A percentile compares a stretch with the other conserved stretches of the same genome.
Conservation (phyloP, 2,888 invertebrate genomes). For the Cheiracanthium punctorium region DNA sequence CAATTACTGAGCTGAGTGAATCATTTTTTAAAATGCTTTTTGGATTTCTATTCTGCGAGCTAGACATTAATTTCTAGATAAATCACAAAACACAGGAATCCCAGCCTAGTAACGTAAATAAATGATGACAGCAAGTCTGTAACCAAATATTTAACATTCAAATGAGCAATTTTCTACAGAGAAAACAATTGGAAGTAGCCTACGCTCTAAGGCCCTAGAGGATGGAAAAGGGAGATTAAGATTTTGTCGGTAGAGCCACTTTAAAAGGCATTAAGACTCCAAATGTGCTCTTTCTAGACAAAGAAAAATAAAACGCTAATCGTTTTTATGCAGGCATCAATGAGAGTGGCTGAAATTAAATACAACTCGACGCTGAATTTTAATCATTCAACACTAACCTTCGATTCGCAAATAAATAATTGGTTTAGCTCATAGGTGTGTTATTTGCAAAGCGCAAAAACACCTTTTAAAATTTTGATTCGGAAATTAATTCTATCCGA, state of each 20-base stretch:
- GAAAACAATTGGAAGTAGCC: slow-evolving; percentile 35
- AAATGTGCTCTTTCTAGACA: background rate
- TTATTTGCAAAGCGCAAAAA: slow-evolving; percentile 63
- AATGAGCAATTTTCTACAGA: slow-evolving; percentile 65
- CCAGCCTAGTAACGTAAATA: slow-evolving; percentile 47
- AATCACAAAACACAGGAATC: slow-evolving; percentile 29
- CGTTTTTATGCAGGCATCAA: slow-evolving; percentile 55
- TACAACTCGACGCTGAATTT: slow-evolving; percentile 58
- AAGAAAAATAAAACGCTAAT: slow-evolving; percentile 26
- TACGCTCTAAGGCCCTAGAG: slow-evolving; percentile 39
- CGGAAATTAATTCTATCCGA: slow-evolving; percentile 65
- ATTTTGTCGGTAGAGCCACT: slow-evolving; percentile 46
- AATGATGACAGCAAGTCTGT: slow-evolving; percentile 57
- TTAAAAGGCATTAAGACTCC: slow-evolving; percentile 66
- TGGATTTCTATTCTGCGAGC: slow-evolving; percentile 46
- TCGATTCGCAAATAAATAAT: slow-evolving; percentile 67
- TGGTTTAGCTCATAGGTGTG: slow-evolving; percentile 67
- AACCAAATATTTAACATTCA: slow-evolving; percentile 66
- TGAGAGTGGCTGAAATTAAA: slow-evolving; percentile 51
- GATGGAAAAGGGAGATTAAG: slow-evolving; percentile 45
- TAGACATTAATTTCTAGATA: slow-evolving; percentile 48
- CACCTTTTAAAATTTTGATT: slow-evolving; percentile 68
- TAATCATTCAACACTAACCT: slow-evolving; percentile 65
- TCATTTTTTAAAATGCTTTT: slow-evolving; percentile 39
- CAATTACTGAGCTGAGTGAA: slow-evolving; percentile 51